Base-by-base conservation (phyloP, 2,113 vertebrate genomes). In the Geococcyx californianus region DNA sequence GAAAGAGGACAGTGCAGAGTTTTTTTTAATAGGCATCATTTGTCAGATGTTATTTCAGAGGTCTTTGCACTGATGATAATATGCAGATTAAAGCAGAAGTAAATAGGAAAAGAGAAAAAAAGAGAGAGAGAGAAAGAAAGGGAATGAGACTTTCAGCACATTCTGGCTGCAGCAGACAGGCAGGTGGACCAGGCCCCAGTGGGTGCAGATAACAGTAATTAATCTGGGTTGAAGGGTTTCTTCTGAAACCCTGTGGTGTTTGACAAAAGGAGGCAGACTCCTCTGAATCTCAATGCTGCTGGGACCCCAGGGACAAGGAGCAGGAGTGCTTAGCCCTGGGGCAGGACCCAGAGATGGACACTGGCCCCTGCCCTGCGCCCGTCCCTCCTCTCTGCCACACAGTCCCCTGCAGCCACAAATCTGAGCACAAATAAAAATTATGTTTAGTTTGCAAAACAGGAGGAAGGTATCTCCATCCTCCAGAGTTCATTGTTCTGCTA, bases 31-130 rank as follows among this genome's bases (percentile, higher is more conserved):
- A 97, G 97, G 95, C 87, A 8, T 98, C 97, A 97, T 98, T 98
- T 98, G 98, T 98, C 98, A 98, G 97, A 97, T 95, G 97, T 97
- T 97, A 95, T 98, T 98, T 97, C 76, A 77, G 96, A 98, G 96
- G 97, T 96, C 97, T 98, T 98, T 98, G 97, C 97, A 94, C 87
- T 97, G 97, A 98, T 97, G 97, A 98, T 97, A 98, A 98, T 98
- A 98, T 97, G 97, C 93, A 98, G 98, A 98, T 98, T 97, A 98
- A 97, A 98, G 95, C 90, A 95, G 95, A 97, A 96, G 97, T 95
- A 97, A 97, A 97, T 93, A 93, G 91, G 4, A 14, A 64, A 84
- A 38, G 38, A 14, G 45, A 31, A 55, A 34, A 76, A 67, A 75
- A 62, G 26, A 87, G 47, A 68, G 85, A 64, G 72, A 20, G 72